Conservation (phyloP, 2,113 vertebrate genomes). For the Reinhardtius hippoglossoides region DNA sequence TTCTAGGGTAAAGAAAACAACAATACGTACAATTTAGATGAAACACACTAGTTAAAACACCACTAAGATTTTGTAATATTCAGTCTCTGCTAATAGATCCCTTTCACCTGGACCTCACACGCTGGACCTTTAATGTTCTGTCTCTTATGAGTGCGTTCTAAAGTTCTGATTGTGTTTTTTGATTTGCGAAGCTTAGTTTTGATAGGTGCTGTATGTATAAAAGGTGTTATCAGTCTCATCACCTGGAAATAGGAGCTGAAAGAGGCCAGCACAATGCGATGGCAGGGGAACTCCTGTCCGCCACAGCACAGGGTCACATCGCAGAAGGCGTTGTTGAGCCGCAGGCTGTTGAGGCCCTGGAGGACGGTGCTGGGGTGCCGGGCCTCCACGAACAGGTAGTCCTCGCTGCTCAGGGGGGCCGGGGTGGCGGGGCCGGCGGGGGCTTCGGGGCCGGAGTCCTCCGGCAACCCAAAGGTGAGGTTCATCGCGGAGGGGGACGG, state of each 20-base stretch:
- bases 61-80: no score
- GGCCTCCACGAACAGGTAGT: constrained; percentile 83
- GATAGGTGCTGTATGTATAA: not conserved
- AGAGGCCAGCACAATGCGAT: constrained; percentile 85
- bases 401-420: constrained; percentile 71
- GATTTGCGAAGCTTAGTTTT: not conserved
- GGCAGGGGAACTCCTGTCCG: constrained; percentile 86
- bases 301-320: constrained; percentile 87
- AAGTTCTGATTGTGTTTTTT: not conserved
- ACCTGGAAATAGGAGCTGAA: constrained; percentile 88
- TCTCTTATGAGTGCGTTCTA: no score
- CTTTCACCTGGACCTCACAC: no score
- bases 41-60: no score
- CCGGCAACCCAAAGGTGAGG: constrained; percentile 46
- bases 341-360: constrained; percentile 83
- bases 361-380: constrained; percentile 83
- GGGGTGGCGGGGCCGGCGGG: constrained; percentile 24
- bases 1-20: no score
- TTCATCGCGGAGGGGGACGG: constrained; percentile 45
- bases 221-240: not conserved
- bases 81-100: no score
- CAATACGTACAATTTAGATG: no score
- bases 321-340: constrained; percentile 86
- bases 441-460: constrained; percentile 39
- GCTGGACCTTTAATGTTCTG: no score